These are phyloP conservation scores for Apoda limacodes DNA, from an alignment of 2,888 invertebrate species.

Conservation along the genomic window DNA sequence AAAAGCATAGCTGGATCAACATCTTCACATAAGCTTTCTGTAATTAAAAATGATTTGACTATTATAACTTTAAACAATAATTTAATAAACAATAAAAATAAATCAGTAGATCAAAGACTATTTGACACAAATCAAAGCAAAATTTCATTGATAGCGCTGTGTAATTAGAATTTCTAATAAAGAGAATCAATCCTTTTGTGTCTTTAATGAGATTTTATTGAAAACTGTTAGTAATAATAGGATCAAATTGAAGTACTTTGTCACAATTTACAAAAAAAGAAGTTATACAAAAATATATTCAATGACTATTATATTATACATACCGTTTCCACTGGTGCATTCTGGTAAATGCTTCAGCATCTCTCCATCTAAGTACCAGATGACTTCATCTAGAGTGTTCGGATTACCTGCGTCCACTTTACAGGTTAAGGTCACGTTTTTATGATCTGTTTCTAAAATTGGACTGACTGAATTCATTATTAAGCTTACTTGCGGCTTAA, in stretches of 20 bases:
- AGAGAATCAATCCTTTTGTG: background rate
- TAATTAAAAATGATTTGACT: slow-evolving; percentile 18
- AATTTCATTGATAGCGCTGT: too few species aligned
- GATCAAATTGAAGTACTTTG: too few species aligned
- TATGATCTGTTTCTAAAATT: slow-evolving; percentile 81
- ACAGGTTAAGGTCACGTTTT: slow-evolving; percentile 86
- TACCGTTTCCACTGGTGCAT: slow-evolving; percentile 72
- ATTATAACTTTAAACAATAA: too few species aligned
- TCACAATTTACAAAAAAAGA: background rate
- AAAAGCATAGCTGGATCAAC: slow-evolving; percentile 88
- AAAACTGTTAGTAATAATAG: too few species aligned
- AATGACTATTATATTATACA: slow-evolving; percentile 22
- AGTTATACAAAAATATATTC: background rate
- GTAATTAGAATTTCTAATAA: too few species aligned
- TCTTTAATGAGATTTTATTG: too few species aligned
- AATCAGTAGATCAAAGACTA: too few species aligned
- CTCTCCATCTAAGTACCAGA: slow-evolving; percentile 89
- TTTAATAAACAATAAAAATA: too few species aligned
- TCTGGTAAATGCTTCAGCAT: slow-evolving; percentile 88
- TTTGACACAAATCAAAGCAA: too few species aligned
- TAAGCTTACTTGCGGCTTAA: slow-evolving; percentile 82
- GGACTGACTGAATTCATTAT: slow-evolving; percentile 82
- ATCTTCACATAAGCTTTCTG: slow-evolving; percentile 78
- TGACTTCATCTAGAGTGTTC: slow-evolving; percentile 75
- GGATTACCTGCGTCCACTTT: slow-evolving; percentile 87